A percentile compares a stretch with the other conserved stretches of the same genome.
These are phyloP conservation scores for Macquaria ambigua DNA, from an alignment of 2,113 vertebrate species.

Conservation along the genomic window DNA sequence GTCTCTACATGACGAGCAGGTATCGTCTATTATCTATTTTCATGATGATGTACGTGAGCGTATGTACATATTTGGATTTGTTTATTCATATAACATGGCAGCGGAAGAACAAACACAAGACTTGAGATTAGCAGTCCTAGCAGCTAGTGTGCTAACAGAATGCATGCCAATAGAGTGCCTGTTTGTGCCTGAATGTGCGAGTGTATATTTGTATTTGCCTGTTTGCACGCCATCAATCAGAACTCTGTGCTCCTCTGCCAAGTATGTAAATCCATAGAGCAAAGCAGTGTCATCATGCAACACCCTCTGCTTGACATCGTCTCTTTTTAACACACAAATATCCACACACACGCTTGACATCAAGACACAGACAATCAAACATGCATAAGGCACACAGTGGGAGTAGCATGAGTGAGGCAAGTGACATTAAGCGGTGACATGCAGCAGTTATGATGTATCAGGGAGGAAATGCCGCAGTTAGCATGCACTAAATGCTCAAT, in stretches of 20 bases:
- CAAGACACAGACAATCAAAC: constrained; percentile 46
- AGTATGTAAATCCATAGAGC: constrained; percentile 38
- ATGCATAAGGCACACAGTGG: constrained; percentile 66
- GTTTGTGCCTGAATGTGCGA: background rate
- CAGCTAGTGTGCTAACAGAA: constrained; percentile 17
- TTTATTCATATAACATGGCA: constrained; percentile 7
- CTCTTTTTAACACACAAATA: constrained; percentile 13
- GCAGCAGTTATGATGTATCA: constrained; percentile 71
- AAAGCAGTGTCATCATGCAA: constrained; percentile 26
- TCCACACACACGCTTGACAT: background rate
- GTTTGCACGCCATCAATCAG: constrained; percentile 18
- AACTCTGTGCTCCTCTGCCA: constrained; percentile 7
- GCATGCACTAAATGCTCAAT: constrained; percentile 61
- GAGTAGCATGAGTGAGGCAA: constrained; percentile 44
- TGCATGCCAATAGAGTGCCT: background rate
- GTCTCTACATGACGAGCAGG: background rate
- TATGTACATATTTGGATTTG: background rate
- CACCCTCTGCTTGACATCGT: constrained; percentile 20
- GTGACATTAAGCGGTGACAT: constrained; percentile 71
- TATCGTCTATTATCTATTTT: constrained; percentile 24
- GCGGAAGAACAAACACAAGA: constrained; percentile 19
- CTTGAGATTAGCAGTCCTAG: constrained; percentile 43
- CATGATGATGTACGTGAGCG: background rate
- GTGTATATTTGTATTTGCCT: background rate
- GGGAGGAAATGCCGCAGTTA: constrained; percentile 46